These are phyloP conservation scores for Caenorhabditis sinica DNA, from an alignment of 2,888 invertebrate species.

Conservation along the genomic window DNA sequence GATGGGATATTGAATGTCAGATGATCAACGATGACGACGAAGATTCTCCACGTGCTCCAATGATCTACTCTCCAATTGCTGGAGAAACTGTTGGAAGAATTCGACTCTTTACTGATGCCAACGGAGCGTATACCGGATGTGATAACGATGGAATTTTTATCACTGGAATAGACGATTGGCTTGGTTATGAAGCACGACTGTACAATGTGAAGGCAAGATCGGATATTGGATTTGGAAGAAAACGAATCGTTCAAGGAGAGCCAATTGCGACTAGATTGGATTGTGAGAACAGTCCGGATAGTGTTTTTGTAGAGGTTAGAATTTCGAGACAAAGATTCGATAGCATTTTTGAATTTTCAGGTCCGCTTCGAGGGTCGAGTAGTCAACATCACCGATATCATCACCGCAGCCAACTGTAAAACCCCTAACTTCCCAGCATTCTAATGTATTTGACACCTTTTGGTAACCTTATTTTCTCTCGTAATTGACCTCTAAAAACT, in stretches of 20 bases:
- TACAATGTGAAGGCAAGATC: constrained; percentile 81
- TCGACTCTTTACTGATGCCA: constrained; percentile 73
- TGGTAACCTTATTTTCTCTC: neutral
- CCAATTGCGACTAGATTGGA: constrained; percentile 76
- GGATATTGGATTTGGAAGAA: constrained; percentile 79
- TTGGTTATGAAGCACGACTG: constrained; percentile 80
- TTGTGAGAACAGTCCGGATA: constrained; percentile 78
- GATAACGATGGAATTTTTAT: constrained; percentile 83
- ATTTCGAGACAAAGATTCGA: neutral
- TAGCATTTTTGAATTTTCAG: too few species aligned
- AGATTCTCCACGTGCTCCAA: constrained; percentile 74
- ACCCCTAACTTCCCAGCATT: constrained; percentile 67
- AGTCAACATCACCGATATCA: constrained; percentile 81
- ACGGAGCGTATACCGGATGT: constrained; percentile 80
- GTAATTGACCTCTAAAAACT: too few species aligned
- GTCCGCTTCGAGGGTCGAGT: constrained; percentile 81
- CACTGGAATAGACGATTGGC: constrained; percentile 82
- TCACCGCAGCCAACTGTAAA: constrained; percentile 80
- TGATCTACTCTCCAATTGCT: constrained; percentile 80
- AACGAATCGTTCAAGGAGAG: constrained; percentile 79
- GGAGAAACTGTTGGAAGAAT: constrained; percentile 77
- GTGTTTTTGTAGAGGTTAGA: constrained; percentile 81
- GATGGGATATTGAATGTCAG: constrained; percentile 82
- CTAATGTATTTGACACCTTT: neutral
- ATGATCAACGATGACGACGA: constrained; percentile 77